Evolutionary conservation across 2,797 vertebrate genomes (phyloP).

Genomic region (Acropternis orthonyx): DNA sequence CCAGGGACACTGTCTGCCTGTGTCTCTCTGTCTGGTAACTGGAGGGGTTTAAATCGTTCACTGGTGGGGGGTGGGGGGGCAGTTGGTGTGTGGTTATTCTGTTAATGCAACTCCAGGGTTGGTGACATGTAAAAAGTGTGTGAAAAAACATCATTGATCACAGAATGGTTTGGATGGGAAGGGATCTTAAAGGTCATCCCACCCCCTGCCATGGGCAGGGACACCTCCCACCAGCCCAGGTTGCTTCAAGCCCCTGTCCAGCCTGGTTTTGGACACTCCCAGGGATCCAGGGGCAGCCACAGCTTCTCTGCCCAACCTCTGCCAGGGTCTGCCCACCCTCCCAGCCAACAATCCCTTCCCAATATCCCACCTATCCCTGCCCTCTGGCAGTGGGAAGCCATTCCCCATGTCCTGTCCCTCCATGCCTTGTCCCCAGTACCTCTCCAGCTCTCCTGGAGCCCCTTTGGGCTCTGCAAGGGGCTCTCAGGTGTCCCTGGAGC

Average conservation of each 20-base stretch:
- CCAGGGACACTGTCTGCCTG: not conserved
- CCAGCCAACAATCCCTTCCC: not conserved
- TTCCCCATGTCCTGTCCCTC: not conserved
- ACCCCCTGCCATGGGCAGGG: not conserved
- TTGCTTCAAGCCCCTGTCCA: not conserved
- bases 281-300: not conserved
- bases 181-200: rapidly evolving
- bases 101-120: not conserved
- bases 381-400: not conserved
- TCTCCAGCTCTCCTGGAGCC: no score
- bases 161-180: not conserved
- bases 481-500: no score
- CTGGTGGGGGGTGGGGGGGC: no score
- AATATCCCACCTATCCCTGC: rapidly evolving
- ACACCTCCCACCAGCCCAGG: not conserved
- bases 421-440: not conserved
- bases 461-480: no score
- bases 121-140: not conserved
- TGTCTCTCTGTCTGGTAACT: not conserved
- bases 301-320: not conserved
- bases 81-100: not conserved
- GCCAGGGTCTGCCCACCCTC: not conserved
- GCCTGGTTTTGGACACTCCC: not conserved
- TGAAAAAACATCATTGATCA: not conserved
- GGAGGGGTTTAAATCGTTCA: not conserved